Conservation (phyloP, 2,888 invertebrate genomes). For the Drosophila robusta region DNA sequence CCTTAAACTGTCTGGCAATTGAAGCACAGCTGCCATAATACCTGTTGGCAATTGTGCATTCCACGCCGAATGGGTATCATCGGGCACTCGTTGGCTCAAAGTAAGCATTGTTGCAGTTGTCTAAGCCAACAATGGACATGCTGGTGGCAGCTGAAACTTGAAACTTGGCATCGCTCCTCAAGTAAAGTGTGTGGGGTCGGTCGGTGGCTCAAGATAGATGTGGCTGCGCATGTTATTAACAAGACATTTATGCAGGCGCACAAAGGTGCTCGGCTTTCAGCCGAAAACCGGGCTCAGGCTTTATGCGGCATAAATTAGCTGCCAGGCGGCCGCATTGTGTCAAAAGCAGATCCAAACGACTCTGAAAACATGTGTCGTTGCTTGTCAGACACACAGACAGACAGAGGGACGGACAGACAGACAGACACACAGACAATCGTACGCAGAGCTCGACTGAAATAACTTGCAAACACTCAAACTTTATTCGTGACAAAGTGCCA, state of each 20-base stretch:
- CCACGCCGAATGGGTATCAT: constrained; percentile 23
- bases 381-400: constrained; percentile 47
- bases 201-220: neutral
- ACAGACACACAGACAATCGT: constrained; percentile 31
- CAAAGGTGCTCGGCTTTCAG: constrained; percentile 45
- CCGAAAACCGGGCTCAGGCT: constrained; percentile 22
- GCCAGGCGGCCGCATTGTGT: constrained; percentile 53
- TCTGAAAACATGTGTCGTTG: constrained; percentile 60
- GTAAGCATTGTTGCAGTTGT: constrained; percentile 48
- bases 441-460: constrained; percentile 51
- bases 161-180: constrained; percentile 10
- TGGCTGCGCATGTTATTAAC: constrained; percentile 54
- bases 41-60: constrained; percentile 49
- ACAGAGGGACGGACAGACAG: constrained; percentile 13
- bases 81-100: constrained; percentile 1
- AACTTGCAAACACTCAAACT: constrained; percentile 67
- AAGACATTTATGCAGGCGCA: constrained; percentile 66
- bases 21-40: constrained; percentile 19
- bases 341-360: constrained; percentile 55
- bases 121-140: constrained; percentile 52
- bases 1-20: constrained; percentile 46
- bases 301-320: constrained; percentile 68
- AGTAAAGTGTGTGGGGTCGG: no score
- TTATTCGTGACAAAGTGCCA: constrained; percentile 56
- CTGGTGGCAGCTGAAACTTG: constrained; percentile 17